Evolutionary conservation across 2,113 vertebrate species (phyloP).

Genomic region (Heterotis niloticus): DNA sequence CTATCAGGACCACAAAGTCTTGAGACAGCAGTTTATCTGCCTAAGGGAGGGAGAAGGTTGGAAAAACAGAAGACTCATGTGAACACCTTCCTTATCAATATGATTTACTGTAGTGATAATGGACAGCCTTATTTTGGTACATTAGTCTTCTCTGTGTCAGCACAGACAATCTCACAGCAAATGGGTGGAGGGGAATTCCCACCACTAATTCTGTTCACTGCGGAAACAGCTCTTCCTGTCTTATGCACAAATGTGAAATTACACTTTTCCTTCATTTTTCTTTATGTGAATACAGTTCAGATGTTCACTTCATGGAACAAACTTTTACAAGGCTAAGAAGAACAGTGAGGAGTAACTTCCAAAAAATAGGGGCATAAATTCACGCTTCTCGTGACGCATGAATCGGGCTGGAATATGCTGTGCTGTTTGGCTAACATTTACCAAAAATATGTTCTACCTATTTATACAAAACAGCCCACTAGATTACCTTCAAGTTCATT

Average conservation of each 20-base stretch:
- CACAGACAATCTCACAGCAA: conserved; percentile 12
- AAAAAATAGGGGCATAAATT: not conserved
- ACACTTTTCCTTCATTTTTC: conserved; percentile 2
- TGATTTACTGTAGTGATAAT: not conserved
- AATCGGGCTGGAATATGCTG: not conserved
- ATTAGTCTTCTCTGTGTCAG: not conserved
- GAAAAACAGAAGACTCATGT: not conserved
- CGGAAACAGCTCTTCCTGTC: conserved; percentile 10
- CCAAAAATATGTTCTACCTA: too few relatives aligned
- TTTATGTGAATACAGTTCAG: conserved; percentile 12
- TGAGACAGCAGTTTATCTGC: conserved; percentile 76
- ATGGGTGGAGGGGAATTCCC: not conserved
- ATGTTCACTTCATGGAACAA: not conserved
- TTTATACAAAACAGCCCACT: too few relatives aligned
- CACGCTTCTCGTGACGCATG: not conserved
- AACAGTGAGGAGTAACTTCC: not conserved
- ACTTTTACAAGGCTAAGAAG: not conserved
- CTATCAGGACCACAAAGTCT: conserved; percentile 71
- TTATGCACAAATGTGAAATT: not conserved
- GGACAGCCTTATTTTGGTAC: not conserved
- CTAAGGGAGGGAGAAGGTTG: conserved; percentile 41
- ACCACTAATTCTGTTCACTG: not conserved
- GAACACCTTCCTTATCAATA: not conserved
- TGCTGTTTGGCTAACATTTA: too few relatives aligned
- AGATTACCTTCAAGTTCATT: not conserved